Conservation (phyloP, 2,113 vertebrate genomes). For the Poeciliopsis turrubarensis region DNA sequence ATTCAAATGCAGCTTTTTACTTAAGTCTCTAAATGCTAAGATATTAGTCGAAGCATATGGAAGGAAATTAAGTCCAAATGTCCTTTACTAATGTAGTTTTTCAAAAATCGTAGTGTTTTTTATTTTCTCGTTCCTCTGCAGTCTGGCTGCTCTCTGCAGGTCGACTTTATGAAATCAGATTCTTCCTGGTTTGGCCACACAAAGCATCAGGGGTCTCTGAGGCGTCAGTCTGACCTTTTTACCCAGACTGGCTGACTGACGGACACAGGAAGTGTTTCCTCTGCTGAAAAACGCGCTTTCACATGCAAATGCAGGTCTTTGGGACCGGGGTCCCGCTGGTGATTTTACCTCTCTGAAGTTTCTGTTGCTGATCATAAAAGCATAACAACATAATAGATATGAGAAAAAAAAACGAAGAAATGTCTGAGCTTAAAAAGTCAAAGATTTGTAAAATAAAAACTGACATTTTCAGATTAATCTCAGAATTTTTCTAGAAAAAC, state of each 20-base stretch:
- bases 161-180: slow-evolving; percentile 64
- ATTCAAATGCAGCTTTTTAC: neutral
- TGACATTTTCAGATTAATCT: no score
- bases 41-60: neutral
- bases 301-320: slow-evolving; percentile 38
- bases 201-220: slow-evolving; percentile 49
- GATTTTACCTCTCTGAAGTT: neutral
- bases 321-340: slow-evolving; percentile 14
- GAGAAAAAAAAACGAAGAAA: no score
- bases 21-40: neutral
- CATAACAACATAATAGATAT: no score
- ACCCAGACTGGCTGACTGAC: slow-evolving; percentile 3
- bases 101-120: neutral
- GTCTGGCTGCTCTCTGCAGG: neutral
- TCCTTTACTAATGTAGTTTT: neutral
- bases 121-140: neutral
- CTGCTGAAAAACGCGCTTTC: slow-evolving; percentile 35
- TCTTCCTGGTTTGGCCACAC: slow-evolving; percentile 34
- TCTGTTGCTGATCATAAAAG: slow-evolving; percentile 11
- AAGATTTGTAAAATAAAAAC: no score
- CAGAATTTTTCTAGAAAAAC: no score
- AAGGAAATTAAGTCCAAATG: no score
- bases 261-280: slow-evolving; percentile 47
- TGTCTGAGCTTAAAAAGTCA: no score
- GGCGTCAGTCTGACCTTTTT: slow-evolving; percentile 50